A percentile compares a stretch with the other conserved stretches of the same genome.
Evolutionary conservation across 2,888 invertebrate genomes (phyloP).

Genomic region (Platynereis dumerilii): DNA sequence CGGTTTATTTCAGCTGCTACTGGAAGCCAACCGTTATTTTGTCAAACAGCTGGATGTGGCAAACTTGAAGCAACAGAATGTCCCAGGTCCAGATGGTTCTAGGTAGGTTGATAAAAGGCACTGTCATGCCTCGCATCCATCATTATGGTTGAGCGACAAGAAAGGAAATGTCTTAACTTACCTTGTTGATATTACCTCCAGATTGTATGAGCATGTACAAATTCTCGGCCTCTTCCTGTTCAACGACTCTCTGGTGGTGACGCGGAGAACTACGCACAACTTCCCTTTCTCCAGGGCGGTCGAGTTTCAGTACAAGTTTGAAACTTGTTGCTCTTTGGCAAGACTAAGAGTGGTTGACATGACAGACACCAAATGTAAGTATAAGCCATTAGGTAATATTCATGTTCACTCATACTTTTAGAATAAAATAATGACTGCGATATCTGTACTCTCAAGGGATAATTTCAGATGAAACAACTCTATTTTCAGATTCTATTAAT

Average conservation of each 20-base stretch:
- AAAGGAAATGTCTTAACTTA: too few species aligned
- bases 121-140: not conserved
- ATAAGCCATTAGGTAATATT: not conserved
- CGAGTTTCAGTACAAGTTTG: slow-evolving; percentile 53
- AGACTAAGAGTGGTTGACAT: slow-evolving; percentile 52
- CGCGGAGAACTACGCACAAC: slow-evolving; percentile 51
- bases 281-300: slow-evolving; percentile 54
- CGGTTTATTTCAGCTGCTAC: slow-evolving; percentile 47
- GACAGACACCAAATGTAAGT: slow-evolving; percentile 58
- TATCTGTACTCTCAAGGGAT: too few species aligned
- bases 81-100: slow-evolving; percentile 42
- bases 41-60: slow-evolving; percentile 54
- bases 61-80: slow-evolving; percentile 48
- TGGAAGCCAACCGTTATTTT: slow-evolving; percentile 58
- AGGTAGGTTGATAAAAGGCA: slow-evolving; percentile 41
- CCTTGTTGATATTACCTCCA: too few species aligned
- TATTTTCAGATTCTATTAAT: too few species aligned
- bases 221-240: slow-evolving; percentile 58
- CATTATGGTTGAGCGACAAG: too few species aligned
- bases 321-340: slow-evolving; percentile 46
- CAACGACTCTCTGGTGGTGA: slow-evolving; percentile 58
- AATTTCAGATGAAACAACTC: too few species aligned
- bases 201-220: slow-evolving; percentile 55
- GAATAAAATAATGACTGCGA: too few species aligned
- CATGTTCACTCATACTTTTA: not conserved